Evolutionary conservation across 1,140 invertebrate species (phyloP).

Genomic region (Catajapyx aquilonaris): DNA sequence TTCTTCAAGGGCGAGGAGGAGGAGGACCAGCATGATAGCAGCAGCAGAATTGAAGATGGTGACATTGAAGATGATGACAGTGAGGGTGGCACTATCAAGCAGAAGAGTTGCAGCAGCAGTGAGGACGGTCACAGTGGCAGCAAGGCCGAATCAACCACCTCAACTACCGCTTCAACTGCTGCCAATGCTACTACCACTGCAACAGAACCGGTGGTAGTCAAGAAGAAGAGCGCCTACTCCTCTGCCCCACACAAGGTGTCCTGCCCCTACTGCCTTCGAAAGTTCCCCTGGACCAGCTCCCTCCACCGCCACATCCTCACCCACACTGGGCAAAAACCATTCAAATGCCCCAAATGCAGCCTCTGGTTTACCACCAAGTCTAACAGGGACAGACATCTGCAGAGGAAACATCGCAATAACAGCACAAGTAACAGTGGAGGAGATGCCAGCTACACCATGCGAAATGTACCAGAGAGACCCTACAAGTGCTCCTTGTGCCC

Average conservation of each 20-base stretch:
- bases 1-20: constrained; percentile 15
- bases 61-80: constrained; percentile 14
- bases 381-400: constrained; percentile 82
- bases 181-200: too few species aligned
- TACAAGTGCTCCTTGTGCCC: constrained; percentile 68
- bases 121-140: constrained; percentile 27
- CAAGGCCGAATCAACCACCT: constrained; percentile 3
- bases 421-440: constrained; percentile 7
- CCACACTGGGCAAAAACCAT: constrained; percentile 90
- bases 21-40: constrained; percentile 14
- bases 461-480: constrained; percentile 54
- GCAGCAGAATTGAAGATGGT: constrained; percentile 13
- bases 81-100: constrained; percentile 18
- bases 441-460: constrained; percentile 29
- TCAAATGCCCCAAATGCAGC: constrained; percentile 76
- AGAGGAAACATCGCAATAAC: constrained; percentile 63
- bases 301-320: constrained; percentile 77
- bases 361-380: constrained; percentile 90
- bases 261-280: constrained; percentile 76
- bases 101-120: constrained; percentile 40
- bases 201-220: constrained; percentile 24
- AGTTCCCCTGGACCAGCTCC: constrained; percentile 91
- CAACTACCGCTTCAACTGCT: constrained; percentile 8
- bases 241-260: constrained; percentile 77
- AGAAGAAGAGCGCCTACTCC: constrained; percentile 89